These are phyloP conservation scores for Crossaster papposus DNA, from an alignment of 53 echinoderm and acorn worm species.

Conservation along the genomic window DNA sequence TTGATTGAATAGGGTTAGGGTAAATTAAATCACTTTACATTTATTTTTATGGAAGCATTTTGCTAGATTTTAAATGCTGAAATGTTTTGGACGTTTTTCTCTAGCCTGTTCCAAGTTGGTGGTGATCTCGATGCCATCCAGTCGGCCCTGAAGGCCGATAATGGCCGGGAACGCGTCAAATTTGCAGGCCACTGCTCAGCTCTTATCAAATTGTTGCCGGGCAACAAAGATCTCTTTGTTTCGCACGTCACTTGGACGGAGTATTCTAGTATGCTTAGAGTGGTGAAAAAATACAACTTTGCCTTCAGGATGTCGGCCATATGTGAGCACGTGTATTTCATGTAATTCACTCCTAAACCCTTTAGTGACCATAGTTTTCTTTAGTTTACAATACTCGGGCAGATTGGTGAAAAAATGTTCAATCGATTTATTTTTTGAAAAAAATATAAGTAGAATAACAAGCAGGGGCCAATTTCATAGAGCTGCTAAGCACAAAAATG, in stretches of 20 bases:
- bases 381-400: no score
- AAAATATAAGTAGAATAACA: no score
- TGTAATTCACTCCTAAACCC: no score
- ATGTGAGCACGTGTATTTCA: constrained; percentile 63
- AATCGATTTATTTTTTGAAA: no score
- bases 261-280: constrained; percentile 72
- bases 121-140: constrained; percentile 82
- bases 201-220: constrained; percentile 86
- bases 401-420: no score
- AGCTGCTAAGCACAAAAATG: no score
- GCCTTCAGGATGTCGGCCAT: constrained; percentile 64
- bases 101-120: constrained; percentile 81
- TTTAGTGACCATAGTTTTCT: no score
- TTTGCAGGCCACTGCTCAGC: constrained; percentile 85
- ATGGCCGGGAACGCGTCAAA: constrained; percentile 9
- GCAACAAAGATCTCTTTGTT: constrained; percentile 80
- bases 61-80: no score
- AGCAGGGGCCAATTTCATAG: no score
- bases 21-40: no score
- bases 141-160: constrained; percentile 67
- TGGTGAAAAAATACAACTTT: constrained; percentile 89
- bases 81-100: background rate
- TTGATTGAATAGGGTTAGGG: no score
- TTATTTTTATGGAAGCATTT: no score
- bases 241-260: constrained; percentile 85